Conservation (phyloP, 2,797 vertebrate genomes). For the Miichthys miiuy region DNA sequence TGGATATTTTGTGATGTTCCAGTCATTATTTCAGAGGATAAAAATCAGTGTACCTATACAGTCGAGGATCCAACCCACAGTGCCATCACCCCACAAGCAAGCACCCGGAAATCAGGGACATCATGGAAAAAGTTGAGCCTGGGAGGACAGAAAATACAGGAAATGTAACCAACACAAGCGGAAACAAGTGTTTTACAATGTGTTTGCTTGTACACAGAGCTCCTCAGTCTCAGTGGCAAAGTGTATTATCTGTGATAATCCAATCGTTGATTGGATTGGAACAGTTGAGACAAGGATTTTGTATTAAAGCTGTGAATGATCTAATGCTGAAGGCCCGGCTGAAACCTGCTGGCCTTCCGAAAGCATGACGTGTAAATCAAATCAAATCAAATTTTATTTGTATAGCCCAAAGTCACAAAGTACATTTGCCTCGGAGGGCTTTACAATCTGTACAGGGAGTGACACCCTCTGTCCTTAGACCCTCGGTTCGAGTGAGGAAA, state of each 20-base stretch:
- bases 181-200: slow-evolving; percentile 3
- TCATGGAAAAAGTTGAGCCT: slow-evolving; percentile 95
- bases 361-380: too few species aligned
- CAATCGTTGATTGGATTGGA: slow-evolving; percentile 29
- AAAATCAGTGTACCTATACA: slow-evolving; percentile 89
- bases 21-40: not conserved
- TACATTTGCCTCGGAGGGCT: too few species aligned
- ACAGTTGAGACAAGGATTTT: slow-evolving; percentile 4
- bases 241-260: slow-evolving; percentile 12
- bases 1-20: not conserved
- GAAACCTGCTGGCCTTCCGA: not conserved
- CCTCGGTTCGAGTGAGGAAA: too few species aligned
- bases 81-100: slow-evolving; percentile 96
- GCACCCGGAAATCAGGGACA: slow-evolving; percentile 92
- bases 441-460: too few species aligned
- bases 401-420: too few species aligned
- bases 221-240: slow-evolving; percentile 5
- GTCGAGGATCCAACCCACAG: slow-evolving; percentile 96
- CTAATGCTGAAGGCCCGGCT: slow-evolving; percentile 30
- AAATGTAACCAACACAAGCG: slow-evolving; percentile 13
- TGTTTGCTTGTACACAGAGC: not conserved
- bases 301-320: slow-evolving; percentile 39
- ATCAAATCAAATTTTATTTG: too few species aligned
- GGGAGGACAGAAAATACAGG: slow-evolving; percentile 26
- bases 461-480: too few species aligned